Evolutionary conservation across 2,888 invertebrate species (phyloP).

Genomic region (Andrena haemorrhoa): DNA sequence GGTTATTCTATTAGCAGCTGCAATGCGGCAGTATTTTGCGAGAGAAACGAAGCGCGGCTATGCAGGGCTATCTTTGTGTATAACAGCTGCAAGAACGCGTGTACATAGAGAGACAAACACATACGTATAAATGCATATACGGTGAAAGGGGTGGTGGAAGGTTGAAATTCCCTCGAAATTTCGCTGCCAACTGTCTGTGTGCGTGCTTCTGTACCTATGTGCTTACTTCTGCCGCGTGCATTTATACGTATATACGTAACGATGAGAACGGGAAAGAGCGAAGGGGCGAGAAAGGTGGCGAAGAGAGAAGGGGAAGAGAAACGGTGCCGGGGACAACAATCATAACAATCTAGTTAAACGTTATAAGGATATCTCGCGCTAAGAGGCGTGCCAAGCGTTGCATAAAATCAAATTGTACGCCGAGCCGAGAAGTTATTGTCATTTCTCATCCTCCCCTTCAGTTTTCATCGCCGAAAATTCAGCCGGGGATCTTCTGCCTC

Average conservation of each 20-base stretch:
- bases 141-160: conserved; percentile 53
- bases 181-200: conserved; percentile 64
- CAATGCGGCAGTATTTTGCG: conserved; percentile 73
- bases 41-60: conserved; percentile 71
- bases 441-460: conserved; percentile 76
- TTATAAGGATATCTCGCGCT: conserved; percentile 84
- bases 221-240: conserved; percentile 30
- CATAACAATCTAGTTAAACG: conserved; percentile 85
- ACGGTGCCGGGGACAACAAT: conserved; percentile 82
- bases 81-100: conserved; percentile 33
- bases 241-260: conserved; percentile 29
- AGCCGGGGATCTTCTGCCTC: conserved; percentile 61
- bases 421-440: conserved; percentile 84
- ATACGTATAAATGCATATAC: conserved; percentile 23
- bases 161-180: conserved; percentile 74
- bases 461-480: conserved; percentile 72
- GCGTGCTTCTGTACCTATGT: conserved; percentile 30
- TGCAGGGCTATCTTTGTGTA: conserved; percentile 56
- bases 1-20: conserved; percentile 67
- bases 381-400: conserved; percentile 85
- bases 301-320: conserved; percentile 39
- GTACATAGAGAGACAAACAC: conserved; percentile 36
- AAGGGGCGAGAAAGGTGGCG: conserved; percentile 47
- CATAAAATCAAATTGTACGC: conserved; percentile 85
- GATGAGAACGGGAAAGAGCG: conserved; percentile 43